phyloP scores from a whole-genome alignment of 2,113 vertebrate genomes.

The Istiophorus platypterus region DNA sequence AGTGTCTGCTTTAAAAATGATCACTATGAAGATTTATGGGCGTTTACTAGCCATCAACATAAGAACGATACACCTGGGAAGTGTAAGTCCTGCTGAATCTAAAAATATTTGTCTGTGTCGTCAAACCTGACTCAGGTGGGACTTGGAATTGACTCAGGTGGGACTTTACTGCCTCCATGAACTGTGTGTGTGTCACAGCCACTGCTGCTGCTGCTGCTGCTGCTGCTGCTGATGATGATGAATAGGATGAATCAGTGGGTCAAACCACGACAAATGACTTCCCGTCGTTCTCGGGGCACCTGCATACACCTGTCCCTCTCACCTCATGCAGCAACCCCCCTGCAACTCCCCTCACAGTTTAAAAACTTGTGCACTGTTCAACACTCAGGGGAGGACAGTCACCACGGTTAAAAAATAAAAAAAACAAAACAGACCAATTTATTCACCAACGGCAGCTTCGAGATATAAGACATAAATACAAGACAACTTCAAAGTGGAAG shows the following conservation, averaged over 20 bases:
- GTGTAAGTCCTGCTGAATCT: not conserved
- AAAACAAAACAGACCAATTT: not conserved
- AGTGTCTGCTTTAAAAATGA: not conserved
- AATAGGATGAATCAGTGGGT: not conserved
- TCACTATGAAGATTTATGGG: not conserved
- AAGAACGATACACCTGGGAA: not conserved
- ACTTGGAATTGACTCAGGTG: not conserved
- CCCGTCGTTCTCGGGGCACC: not conserved
- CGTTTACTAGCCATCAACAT: too few relatives aligned
- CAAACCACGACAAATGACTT: not conserved
- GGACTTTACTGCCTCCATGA: not conserved
- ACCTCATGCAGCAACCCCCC: too few relatives aligned
- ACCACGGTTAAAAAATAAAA: too few relatives aligned
- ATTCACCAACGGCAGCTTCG: not conserved
- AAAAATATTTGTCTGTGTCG: not conserved
- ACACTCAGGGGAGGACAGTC: too few relatives aligned
- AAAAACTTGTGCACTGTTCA: too few relatives aligned
- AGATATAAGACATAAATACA: too few relatives aligned
- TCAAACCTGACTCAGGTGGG: not conserved
- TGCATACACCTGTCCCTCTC: not conserved
- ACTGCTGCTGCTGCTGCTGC: not conserved
- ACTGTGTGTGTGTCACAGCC: not conserved
- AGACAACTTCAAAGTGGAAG: too few relatives aligned
- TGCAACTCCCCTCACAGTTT: too few relatives aligned
- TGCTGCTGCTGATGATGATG: not conserved